Percentiles rank a stretch among this genome's conserved stretches.
phyloP scores from a whole-genome alignment of 2,797 vertebrate species.

The Podargus strigoides region DNA sequence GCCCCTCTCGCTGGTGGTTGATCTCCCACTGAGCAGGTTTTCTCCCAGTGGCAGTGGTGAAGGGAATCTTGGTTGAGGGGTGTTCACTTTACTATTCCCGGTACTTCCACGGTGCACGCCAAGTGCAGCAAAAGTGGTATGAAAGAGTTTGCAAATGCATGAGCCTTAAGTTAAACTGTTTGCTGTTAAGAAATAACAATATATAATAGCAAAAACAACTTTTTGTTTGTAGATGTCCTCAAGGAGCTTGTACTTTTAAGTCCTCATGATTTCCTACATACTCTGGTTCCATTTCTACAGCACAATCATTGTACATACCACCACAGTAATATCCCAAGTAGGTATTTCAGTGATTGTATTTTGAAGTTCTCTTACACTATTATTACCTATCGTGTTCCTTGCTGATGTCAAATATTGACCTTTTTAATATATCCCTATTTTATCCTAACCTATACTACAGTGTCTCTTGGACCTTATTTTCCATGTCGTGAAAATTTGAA shows the following conservation, averaged over 20 bases:
- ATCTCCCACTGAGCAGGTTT: background rate
- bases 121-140: background rate
- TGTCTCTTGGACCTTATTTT: constrained; percentile 98
- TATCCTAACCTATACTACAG: constrained; percentile 76
- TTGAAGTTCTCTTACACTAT: constrained; percentile 55
- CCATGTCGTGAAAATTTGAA: constrained; percentile 99
- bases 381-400: constrained; percentile 52
- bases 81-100: background rate
- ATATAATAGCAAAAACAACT: constrained; percentile 62
- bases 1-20: background rate
- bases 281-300: constrained; percentile 96
- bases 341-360: constrained; percentile 70
- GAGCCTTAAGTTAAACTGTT: constrained; percentile 51
- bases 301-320: constrained; percentile 99
- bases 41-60: constrained; percentile 3
- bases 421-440: constrained; percentile 49
- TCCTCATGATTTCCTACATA: constrained; percentile 98
- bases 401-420: constrained; percentile 18
- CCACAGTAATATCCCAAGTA: constrained; percentile 99
- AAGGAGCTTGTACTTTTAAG: constrained; percentile 97
- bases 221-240: constrained; percentile 87
- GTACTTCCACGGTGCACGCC: background rate
- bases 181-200: constrained; percentile 42
- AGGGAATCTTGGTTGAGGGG: background rate
- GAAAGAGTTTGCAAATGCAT: constrained; percentile 29